Percentiles rank a stretch among this genome's conserved stretches.
Conservation (phyloP, 2,888 invertebrate genomes). For the Elysia crispata region DNA sequence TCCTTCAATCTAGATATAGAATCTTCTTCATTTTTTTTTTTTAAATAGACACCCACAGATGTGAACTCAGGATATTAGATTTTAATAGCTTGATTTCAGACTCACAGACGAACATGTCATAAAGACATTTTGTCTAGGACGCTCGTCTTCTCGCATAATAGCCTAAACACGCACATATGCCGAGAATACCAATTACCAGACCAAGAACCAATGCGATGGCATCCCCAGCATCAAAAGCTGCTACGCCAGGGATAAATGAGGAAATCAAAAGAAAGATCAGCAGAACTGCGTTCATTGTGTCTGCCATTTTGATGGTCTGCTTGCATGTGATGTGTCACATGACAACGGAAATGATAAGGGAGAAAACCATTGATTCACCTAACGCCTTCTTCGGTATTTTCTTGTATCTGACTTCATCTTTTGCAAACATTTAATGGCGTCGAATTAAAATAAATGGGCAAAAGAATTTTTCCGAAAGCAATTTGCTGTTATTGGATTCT, state of each 20-base stretch:
- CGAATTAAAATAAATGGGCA: too few species aligned
- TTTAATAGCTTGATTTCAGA: too few species aligned
- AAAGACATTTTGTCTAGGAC: background rate
- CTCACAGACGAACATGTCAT: too few species aligned
- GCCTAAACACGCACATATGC: slow-evolving; percentile 77
- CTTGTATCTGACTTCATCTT: too few species aligned
- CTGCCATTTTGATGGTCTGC: slow-evolving; percentile 45
- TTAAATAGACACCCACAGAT: too few species aligned
- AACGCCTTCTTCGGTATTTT: too few species aligned
- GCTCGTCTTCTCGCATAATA: slow-evolving; percentile 75
- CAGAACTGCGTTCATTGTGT: background rate
- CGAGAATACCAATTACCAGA: slow-evolving; percentile 75
- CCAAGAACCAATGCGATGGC: slow-evolving; percentile 77
- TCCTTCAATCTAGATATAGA: too few species aligned
- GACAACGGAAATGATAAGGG: slow-evolving; percentile 13
- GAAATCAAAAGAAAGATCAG: slow-evolving; percentile 58
- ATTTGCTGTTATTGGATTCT: too few species aligned
- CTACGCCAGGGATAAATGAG: slow-evolving; percentile 68
- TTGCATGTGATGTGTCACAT: slow-evolving; percentile 32
- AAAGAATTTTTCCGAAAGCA: too few species aligned
- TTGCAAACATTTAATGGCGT: too few species aligned
- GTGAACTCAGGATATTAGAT: too few species aligned
- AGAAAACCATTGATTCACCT: background rate
- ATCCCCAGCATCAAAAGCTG: slow-evolving; percentile 77
- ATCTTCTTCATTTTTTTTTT: too few species aligned